Evolutionary conservation across 2,113 vertebrate genomes (phyloP), one percentile per base, ranked within the genome.

Genomic region (Girardinichthys multiradiatus): DNA sequence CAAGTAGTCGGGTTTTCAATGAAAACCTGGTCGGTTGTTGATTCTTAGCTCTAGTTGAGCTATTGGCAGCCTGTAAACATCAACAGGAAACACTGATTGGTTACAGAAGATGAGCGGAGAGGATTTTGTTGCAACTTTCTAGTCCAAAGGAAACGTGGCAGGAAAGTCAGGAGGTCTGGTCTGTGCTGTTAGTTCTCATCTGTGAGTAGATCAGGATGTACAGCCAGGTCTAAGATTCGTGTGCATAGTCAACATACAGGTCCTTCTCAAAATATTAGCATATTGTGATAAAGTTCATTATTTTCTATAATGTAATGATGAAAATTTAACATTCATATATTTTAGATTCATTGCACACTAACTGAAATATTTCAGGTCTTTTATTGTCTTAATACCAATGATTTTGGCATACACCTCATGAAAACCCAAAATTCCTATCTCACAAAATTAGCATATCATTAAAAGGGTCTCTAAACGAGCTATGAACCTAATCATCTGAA

Each of bases 191-290:
- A 71, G 80, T 87, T 84, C 69, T 78, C 69, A 77, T 68, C 78
- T 73, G 59, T 45, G 29, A 79, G 80, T 82, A 68, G 86, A 70
- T 89, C 86, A 83, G 81, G 73, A 67, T 86, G 85, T 85, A 74
- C 80, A 71, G 75, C 79, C 85, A 90, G 84, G 76, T 54, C 28
- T 33, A 35, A 35, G 63, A 62, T 59, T 35, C 59, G 26, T 35
- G 24, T 35, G 19, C 51, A 8, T 15, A 5, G 29, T n/a, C 35
- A 31, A 12, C 35, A 61, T 51, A 27, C n/a, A n/a, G n/a, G n/a
- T n/a, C n/a, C n/a, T n/a, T n/a, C n/a, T n/a, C n/a, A n/a, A n/a
- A n/a, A n/a, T n/a, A n/a, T n/a, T n/a, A n/a, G n/a, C n/a, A n/a
- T n/a, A n/a, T n/a, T n/a, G n/a, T n/a, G n/a, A n/a, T n/a, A n/a